A percentile compares a stretch with the other conserved stretches of the same genome.
Evolutionary conservation across 2,888 invertebrate genomes (phyloP).

Genomic region (Crioceris asparagi): DNA sequence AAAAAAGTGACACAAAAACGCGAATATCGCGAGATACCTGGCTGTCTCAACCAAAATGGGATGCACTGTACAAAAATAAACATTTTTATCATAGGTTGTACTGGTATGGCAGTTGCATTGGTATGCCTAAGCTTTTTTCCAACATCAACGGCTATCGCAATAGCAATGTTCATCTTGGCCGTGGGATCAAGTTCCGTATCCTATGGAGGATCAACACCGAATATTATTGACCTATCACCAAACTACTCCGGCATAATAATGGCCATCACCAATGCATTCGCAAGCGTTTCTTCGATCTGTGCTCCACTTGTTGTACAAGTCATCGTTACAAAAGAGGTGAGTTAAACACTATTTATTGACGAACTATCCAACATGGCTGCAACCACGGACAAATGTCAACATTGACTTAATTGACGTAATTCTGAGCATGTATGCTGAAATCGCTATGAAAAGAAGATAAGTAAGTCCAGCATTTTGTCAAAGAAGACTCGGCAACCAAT

Average conservation of each 20-base stretch:
- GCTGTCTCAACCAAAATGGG: too few relatives aligned
- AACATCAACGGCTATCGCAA: conserved; percentile 40
- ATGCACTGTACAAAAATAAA: background rate
- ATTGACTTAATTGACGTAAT: too few relatives aligned
- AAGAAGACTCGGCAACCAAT: too few relatives aligned
- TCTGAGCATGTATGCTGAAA: too few relatives aligned
- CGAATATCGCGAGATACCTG: background rate
- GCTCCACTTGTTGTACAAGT: conserved; percentile 62
- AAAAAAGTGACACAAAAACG: background rate
- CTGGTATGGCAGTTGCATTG: background rate
- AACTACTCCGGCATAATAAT: conserved; percentile 73
- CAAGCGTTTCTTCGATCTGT: conserved; percentile 66
- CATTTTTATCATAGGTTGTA: background rate
- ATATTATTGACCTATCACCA: conserved; percentile 75
- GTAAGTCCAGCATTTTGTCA: too few relatives aligned
- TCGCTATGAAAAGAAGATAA: too few relatives aligned
- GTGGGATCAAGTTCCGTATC: conserved; percentile 65
- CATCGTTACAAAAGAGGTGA: conserved; percentile 57
- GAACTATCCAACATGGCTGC: too few relatives aligned
- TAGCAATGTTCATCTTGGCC: conserved; percentile 54
- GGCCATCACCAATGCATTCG: conserved; percentile 70
- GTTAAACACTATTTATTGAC: background rate
- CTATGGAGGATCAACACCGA: conserved; percentile 62
- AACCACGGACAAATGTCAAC: too few relatives aligned
- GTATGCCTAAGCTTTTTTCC: background rate